Percentiles rank a stretch among this genome's conserved stretches.
Conservation (phyloP, 1,140 invertebrate genomes). For the Epicauta chinensis region DNA sequence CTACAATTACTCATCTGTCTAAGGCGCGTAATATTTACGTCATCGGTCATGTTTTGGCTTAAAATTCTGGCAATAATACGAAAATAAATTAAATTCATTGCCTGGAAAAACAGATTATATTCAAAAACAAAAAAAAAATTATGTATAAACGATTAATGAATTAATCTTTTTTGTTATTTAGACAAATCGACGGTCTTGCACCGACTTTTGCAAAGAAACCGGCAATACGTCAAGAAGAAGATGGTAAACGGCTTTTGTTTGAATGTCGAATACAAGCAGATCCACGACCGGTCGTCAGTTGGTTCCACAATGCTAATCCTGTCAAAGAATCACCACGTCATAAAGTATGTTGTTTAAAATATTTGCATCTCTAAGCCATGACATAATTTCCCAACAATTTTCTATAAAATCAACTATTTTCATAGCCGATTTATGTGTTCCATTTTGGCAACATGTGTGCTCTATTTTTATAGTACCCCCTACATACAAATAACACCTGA, state of each 20-base stretch:
- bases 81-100: not conserved
- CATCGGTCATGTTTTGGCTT: constrained; percentile 32
- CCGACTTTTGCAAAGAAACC: constrained; percentile 97
- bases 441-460: constrained; percentile 18
- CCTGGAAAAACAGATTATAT: too few relatives aligned
- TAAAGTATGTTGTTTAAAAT: constrained; percentile 54
- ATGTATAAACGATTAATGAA: not conserved
- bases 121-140: not conserved
- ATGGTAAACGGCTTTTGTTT: constrained; percentile 91
- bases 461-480: constrained; percentile 20
- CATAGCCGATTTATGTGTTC: constrained; percentile 15
- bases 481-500: constrained; percentile 19
- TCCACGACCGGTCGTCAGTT: constrained; percentile 82
- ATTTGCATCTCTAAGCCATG: constrained; percentile 4
- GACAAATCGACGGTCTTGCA: constrained; percentile 94
- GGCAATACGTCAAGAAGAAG: constrained; percentile 92
- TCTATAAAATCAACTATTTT: constrained; percentile 11
- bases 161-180: constrained; percentile 43
- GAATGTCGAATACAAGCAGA: constrained; percentile 94
- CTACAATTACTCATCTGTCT: constrained; percentile 23
- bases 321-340: constrained; percentile 74
- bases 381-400: constrained; percentile 10
- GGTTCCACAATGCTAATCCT: constrained; percentile 81
- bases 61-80: not conserved
- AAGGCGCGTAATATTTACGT: constrained; percentile 29